Percentiles rank a stretch among this genome's conserved stretches.
Conservation (phyloP, 2,888 invertebrate species). For the Pyrochroa serraticornis region DNA sequence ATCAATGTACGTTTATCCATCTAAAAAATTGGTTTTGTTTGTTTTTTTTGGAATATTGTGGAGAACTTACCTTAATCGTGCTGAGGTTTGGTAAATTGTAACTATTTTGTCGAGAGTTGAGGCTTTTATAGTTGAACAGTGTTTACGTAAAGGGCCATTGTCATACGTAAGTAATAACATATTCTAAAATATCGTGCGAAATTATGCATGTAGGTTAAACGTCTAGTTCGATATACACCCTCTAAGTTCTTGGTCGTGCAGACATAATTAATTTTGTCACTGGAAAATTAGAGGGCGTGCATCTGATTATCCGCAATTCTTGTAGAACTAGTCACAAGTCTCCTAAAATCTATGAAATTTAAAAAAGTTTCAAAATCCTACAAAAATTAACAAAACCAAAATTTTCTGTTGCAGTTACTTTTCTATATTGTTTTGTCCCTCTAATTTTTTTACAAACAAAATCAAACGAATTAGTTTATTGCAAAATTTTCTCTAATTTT, state of each 20-base stretch:
- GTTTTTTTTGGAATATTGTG: not conserved
- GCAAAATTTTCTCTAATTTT: too few relatives aligned
- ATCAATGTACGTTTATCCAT: conserved; percentile 17
- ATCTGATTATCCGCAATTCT: too few relatives aligned
- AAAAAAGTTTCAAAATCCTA: too few relatives aligned
- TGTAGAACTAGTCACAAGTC: too few relatives aligned
- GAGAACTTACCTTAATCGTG: conserved; percentile 2
- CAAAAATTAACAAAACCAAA: too few relatives aligned
- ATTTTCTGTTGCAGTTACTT: too few relatives aligned
- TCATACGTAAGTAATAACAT: not conserved
- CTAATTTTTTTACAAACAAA: too few relatives aligned
- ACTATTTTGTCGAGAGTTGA: not conserved
- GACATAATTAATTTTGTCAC: too few relatives aligned
- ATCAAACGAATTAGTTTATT: too few relatives aligned
- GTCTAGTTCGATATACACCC: conserved; percentile 13
- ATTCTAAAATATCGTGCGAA: conserved; percentile 10
- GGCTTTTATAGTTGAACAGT: conserved; percentile 9
- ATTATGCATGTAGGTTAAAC: conserved; percentile 13
- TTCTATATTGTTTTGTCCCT: too few relatives aligned
- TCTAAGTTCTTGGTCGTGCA: not conserved
- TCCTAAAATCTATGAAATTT: too few relatives aligned
- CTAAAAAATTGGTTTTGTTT: not conserved
- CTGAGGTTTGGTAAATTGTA: conserved; percentile 1
- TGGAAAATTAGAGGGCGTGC: too few relatives aligned
- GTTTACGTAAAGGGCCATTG: not conserved